Percentiles rank a stretch among this genome's conserved stretches.
Evolutionary conservation across 2,797 vertebrate species (phyloP).

Genomic region (Schizopygopsis pylzovi): DNA sequence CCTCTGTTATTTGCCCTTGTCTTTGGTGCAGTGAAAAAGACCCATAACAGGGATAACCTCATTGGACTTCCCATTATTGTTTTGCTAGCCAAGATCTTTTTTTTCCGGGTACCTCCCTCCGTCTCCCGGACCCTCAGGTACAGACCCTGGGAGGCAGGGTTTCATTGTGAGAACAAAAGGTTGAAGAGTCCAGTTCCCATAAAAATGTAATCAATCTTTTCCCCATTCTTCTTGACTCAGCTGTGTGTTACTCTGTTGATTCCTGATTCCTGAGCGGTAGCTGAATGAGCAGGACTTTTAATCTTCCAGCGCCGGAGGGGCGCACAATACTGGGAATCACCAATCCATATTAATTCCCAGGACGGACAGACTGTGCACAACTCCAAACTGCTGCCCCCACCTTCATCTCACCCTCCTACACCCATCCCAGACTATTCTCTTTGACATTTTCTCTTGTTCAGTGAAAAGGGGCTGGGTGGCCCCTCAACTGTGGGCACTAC

Average conservation of each 20-base stretch:
- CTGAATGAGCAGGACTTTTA: slow-evolving; percentile 49
- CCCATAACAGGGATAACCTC: slow-evolving; percentile 34
- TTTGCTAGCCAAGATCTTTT: slow-evolving; percentile 51
- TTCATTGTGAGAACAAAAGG: slow-evolving; percentile 59
- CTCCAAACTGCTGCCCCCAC: not conserved
- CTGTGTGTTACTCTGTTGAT: slow-evolving; percentile 26
- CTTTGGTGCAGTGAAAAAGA: slow-evolving; percentile 39
- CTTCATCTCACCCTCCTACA: not conserved
- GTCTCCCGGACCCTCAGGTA: slow-evolving; percentile 32
- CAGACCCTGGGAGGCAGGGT: slow-evolving; percentile 51
- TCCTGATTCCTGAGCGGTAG: slow-evolving; percentile 3
- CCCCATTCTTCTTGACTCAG: slow-evolving; percentile 26
- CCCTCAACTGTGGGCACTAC: not conserved
- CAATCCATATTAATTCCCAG: slow-evolving; percentile 57
- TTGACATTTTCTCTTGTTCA: slow-evolving; percentile 11
- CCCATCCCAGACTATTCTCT: not conserved
- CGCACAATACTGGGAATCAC: slow-evolving; percentile 33
- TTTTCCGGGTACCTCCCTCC: slow-evolving; percentile 1
- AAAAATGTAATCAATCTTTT: slow-evolving; percentile 35
- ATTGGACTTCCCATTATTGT: slow-evolving; percentile 65
- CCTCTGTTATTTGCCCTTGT: slow-evolving; percentile 40
- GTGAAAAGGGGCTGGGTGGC: not conserved
- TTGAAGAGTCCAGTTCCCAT: slow-evolving; percentile 58
- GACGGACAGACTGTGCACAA: slow-evolving; percentile 28
- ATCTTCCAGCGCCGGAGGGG: slow-evolving; percentile 41